These are phyloP conservation scores for Labeo calbasu DNA, from an alignment of 2,797 vertebrate species.

Conservation along the genomic window DNA sequence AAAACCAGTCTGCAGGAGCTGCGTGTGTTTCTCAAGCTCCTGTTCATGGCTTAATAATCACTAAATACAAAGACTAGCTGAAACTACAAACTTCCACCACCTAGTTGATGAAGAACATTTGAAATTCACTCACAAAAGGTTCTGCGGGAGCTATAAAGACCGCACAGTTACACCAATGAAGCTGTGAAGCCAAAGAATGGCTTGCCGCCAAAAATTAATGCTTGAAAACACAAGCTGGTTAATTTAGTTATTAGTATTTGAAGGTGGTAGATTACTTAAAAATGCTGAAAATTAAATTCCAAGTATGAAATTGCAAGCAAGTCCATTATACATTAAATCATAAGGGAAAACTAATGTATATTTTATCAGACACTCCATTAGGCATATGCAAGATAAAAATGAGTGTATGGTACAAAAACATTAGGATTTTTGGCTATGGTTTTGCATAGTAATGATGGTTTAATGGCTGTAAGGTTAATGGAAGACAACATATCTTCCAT, in stretches of 20 bases:
- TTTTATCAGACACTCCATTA: not conserved
- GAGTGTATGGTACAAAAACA: constrained; percentile 8
- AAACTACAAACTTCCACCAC: constrained; percentile 61
- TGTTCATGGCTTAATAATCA: constrained; percentile 44
- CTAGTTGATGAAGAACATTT: constrained; percentile 4
- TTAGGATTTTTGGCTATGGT: not conserved
- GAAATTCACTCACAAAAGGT: constrained; percentile 24
- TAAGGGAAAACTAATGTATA: constrained; percentile 3
- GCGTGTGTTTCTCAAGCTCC: constrained; percentile 64
- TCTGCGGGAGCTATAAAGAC: constrained; percentile 18
- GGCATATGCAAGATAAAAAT: not conserved
- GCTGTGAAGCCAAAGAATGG: constrained; percentile 8
- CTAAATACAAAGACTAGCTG: constrained; percentile 64
- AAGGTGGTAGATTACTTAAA: not conserved
- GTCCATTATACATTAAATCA: not conserved
- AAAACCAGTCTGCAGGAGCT: constrained; percentile 64
- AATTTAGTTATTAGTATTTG: not conserved
- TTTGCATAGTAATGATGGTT: constrained; percentile 27
- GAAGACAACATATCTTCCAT: constrained; percentile 5
- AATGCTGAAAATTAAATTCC: not conserved
- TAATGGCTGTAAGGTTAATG: constrained; percentile 28
- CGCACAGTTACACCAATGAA: not conserved
- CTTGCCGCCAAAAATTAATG: not conserved
- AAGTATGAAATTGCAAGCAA: not conserved
- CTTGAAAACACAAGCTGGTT: constrained; percentile 36